phyloP scores from a whole-genome alignment of 2,113 vertebrate genomes.

The Setophaga coronata region DNA sequence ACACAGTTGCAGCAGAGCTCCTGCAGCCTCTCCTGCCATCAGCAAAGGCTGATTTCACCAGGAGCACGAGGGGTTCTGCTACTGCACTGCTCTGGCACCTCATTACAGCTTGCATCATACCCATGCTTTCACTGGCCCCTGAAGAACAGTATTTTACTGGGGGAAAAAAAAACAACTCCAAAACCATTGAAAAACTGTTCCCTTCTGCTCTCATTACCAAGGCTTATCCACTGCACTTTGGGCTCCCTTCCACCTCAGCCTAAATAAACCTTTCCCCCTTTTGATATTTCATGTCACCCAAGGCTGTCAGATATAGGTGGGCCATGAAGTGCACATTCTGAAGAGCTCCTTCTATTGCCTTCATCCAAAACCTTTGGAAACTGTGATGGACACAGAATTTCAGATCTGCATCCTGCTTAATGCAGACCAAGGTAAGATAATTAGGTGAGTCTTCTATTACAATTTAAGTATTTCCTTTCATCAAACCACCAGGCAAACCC shows the following conservation, averaged over 20 bases:
- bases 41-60: neutral
- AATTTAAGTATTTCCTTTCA: neutral
- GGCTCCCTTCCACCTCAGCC: neutral
- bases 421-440: neutral
- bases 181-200: neutral
- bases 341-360: neutral
- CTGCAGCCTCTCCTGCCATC: neutral
- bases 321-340: neutral
- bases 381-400: neutral
- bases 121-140: neutral
- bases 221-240: neutral
- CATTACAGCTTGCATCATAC: neutral
- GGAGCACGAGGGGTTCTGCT: accelerated
- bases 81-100: neutral
- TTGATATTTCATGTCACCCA: neutral
- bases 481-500: neutral
- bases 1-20: accelerated
- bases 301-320: neutral
- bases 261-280: neutral
- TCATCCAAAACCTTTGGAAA: neutral
- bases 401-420: neutral
- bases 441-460: neutral
- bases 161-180: too few relatives aligned
- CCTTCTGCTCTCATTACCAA: neutral
- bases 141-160: neutral